These are phyloP conservation scores for Heliothis virescens DNA, from an alignment of 1,140 invertebrate genomes.

Conservation along the genomic window DNA sequence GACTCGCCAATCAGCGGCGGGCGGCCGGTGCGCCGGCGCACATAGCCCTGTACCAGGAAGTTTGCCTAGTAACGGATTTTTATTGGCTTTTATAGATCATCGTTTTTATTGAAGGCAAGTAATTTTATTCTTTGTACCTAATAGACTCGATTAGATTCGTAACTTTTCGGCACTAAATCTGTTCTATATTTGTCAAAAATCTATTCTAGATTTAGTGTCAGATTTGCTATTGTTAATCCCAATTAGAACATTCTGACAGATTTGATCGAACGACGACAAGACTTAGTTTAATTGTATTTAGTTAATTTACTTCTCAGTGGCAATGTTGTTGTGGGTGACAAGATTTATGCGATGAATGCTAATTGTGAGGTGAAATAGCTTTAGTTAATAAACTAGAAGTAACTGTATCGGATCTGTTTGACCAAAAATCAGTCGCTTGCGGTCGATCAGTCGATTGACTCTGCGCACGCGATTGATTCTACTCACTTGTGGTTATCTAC, in stretches of 20 bases:
- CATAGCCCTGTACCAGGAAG: neutral
- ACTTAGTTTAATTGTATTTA: no score
- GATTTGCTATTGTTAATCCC: no score
- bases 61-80: conserved; percentile 3
- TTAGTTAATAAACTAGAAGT: neutral
- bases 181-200: no score
- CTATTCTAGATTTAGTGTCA: no score
- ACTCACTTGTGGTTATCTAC: neutral
- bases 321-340: no score
- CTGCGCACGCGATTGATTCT: neutral
- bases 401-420: neutral
- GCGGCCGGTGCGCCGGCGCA: neutral
- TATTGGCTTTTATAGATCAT: conserved; percentile 23
- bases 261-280: no score
- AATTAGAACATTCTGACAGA: no score
- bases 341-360: neutral
- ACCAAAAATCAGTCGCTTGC: neutral
- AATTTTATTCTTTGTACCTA: neutral
- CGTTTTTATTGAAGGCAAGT: neutral
- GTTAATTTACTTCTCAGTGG: no score
- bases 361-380: neutral
- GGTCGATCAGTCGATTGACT: neutral
- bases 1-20: conserved; percentile 22
- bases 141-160: neutral
- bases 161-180: no score